A percentile compares a stretch with the other conserved stretches of the same genome.
phyloP scores from a whole-genome alignment of 2,113 vertebrate genomes.

The Pterophyllum scalare region DNA sequence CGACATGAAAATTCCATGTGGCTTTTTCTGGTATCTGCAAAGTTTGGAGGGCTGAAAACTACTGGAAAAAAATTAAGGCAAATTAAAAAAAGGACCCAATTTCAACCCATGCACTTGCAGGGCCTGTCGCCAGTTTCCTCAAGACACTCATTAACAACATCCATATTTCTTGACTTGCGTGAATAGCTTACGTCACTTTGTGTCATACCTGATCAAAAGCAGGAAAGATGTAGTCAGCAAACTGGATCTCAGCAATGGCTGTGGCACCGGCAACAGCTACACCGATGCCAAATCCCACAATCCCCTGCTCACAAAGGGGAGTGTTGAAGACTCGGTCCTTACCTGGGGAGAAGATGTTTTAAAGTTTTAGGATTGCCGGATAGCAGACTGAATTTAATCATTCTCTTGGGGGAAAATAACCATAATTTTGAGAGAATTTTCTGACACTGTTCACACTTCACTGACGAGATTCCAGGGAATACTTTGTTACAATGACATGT shows the following conservation, averaged over 20 bases:
- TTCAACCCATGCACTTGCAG: no score
- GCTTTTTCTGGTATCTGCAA: background rate
- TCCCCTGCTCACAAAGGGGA: conserved; percentile 97
- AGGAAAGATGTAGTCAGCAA: conserved; percentile 98
- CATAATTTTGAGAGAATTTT: background rate
- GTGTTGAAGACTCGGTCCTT: conserved; percentile 99
- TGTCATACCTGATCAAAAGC: conserved; percentile 95
- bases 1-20: background rate
- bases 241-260: conserved; percentile 98
- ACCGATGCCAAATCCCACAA: conserved; percentile 98
- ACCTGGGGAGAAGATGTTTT: conserved; percentile 76
- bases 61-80: background rate
- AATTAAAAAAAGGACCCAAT: no score
- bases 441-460: background rate
- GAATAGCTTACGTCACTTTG: background rate
- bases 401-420: background rate
- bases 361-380: background rate
- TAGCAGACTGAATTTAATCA: background rate
- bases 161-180: background rate
- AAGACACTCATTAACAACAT: background rate
- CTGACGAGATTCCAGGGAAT: conserved; percentile 23
- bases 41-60: background rate
- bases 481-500: conserved; percentile 18
- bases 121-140: background rate
- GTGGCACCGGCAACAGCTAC: conserved; percentile 91